A percentile compares a stretch with the other conserved stretches of the same genome.
Conservation (phyloP, 2,113 vertebrate species). For the Campylomormyrus tamandua region DNA sequence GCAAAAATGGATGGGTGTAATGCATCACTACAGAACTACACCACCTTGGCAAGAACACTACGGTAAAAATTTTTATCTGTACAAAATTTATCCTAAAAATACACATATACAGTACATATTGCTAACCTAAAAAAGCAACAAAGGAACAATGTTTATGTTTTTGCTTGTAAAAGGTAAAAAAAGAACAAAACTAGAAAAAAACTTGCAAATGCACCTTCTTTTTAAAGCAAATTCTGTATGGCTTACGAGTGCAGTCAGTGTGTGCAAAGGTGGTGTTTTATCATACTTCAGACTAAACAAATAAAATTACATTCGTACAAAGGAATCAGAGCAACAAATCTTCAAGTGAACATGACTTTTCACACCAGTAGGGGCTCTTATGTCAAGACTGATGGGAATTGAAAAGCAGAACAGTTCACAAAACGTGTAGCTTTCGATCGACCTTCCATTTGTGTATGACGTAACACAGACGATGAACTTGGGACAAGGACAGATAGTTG, state of each 20-base stretch:
- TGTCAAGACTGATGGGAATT: background rate
- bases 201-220: conserved; percentile 26
- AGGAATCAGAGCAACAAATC: conserved; percentile 18
- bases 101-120: conserved; percentile 45
- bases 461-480: background rate
- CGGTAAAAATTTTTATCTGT: conserved; percentile 47
- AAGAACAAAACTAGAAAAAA: conserved; percentile 26
- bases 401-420: conserved; percentile 16
- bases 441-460: background rate
- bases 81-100: conserved; percentile 62
- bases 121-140: conserved; percentile 34
- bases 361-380: background rate
- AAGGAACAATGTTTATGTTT: conserved; percentile 17
- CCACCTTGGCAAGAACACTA: conserved; percentile 35
- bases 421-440: background rate
- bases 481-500: background rate
- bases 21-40: conserved; percentile 33
- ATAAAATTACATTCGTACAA: conserved; percentile 25
- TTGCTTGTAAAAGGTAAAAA: conserved; percentile 24
- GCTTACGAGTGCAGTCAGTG: conserved; percentile 59
- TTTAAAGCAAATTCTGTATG: conserved; percentile 54
- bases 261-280: conserved; percentile 39
- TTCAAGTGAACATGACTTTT: conserved; percentile 24
- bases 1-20: conserved; percentile 19
- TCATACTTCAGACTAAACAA: conserved; percentile 17